Base-by-base conservation (phyloP, 2,888 invertebrate species). In the Marronus borbonicus region DNA sequence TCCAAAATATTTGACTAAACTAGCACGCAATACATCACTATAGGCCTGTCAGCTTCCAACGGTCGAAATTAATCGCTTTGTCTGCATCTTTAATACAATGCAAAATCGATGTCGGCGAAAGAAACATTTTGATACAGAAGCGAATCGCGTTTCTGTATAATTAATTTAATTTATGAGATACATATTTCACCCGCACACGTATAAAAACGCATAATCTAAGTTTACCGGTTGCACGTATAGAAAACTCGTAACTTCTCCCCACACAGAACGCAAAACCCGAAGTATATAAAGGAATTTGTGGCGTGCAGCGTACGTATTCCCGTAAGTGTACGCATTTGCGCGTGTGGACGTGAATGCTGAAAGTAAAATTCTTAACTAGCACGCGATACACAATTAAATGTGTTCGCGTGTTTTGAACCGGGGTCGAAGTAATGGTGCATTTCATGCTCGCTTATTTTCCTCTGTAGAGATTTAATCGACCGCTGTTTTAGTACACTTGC, bases 351-450 rank as follows among this genome's bases (percentile, higher is more conserved):
- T 39, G 44, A 36, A 58, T 72, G 72, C 17, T 72, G 36, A 28
- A 72, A 58, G 58, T 72, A 72, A 72, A 44, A 72, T 72, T 58
- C 44, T 72, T 72, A 72, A 60, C 58, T 72, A 39, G 39, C 72
- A 72, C 72, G 72, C 72, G 72, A 72, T 72, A 72, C 14, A 39
- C 58, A 58, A 72, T 72, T 72, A 72, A 58, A 60, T 58, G 39
- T 20, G 36, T 20, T 72, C 24, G 72, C 72, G 58, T 72, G 72
- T 60, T 39, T 39, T 3, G 17, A 7, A 28, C 24, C 58, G 28
- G 24, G 72, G 39, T 58, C 72, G 72, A 17, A 72, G 72, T 70
- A 72, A 72, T 72, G 39, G 72, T 58, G 72, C 72, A 72, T 72
- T 72, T 72, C 50, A 72, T 52, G 55, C 72, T 55, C 58, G 55